Evolutionary conservation across 2,888 invertebrate species (phyloP).

Genomic region (Conomelus anceps): DNA sequence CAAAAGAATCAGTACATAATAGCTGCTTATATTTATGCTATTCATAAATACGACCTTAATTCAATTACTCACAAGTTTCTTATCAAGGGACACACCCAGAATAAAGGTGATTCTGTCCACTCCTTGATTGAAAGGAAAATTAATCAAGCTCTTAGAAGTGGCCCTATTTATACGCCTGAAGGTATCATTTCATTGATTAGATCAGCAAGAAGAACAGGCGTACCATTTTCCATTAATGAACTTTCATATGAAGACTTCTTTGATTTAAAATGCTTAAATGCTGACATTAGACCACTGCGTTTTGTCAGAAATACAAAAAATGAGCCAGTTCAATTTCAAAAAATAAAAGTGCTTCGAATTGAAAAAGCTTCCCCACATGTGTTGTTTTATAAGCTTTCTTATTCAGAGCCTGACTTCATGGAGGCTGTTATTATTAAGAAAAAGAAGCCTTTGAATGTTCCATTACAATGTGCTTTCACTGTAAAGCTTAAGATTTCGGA

Average conservation of each 20-base stretch:
- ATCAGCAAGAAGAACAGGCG: slow-evolving; percentile 34
- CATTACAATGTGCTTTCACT: background rate
- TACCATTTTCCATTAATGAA: slow-evolving; percentile 32
- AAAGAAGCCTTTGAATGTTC: background rate
- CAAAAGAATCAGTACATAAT: slow-evolving; percentile 31
- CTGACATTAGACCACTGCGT: background rate
- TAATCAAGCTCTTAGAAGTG: slow-evolving; percentile 25
- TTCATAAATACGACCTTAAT: slow-evolving; percentile 21
- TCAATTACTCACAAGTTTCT: slow-evolving; percentile 31
- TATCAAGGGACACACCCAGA: slow-evolving; percentile 32
- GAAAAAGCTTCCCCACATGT: background rate
- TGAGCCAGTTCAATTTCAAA: background rate
- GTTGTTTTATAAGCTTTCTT: background rate
- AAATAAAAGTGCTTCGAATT: background rate
- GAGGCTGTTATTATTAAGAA: background rate
- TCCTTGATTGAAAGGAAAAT: slow-evolving; percentile 29
- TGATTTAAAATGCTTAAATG: slow-evolving; percentile 30
- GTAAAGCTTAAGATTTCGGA: background rate
- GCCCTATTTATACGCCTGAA: slow-evolving; percentile 29
- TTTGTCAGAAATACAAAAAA: background rate
- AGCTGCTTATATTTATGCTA: slow-evolving; percentile 29
- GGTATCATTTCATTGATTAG: slow-evolving; percentile 31
- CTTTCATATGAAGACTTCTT: slow-evolving; percentile 33
- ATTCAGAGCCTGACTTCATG: background rate
- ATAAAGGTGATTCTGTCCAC: slow-evolving; percentile 32